Evolutionary conservation across 2,888 invertebrate species (phyloP).

Genomic region (Tromatobia lineatoria): DNA sequence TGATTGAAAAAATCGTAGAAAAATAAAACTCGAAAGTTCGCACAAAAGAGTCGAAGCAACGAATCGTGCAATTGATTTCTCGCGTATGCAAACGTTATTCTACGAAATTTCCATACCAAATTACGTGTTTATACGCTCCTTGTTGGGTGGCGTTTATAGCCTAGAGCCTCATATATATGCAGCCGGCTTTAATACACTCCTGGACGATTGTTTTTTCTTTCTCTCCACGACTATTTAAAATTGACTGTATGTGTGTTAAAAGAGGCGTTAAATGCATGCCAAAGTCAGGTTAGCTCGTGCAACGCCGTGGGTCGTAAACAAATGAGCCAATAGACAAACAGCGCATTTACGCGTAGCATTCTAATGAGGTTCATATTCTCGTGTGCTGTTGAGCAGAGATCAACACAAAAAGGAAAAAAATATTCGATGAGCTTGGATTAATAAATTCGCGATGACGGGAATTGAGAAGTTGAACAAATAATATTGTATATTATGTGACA

Average conservation of each 20-base stretch:
- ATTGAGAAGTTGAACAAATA: background rate
- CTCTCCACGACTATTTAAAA: constrained; percentile 11
- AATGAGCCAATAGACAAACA: background rate
- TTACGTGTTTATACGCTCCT: constrained; percentile 28
- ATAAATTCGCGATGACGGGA: background rate
- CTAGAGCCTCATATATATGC: constrained; percentile 11
- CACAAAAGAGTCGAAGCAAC: constrained; percentile 3
- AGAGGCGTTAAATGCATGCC: background rate
- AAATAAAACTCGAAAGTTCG: background rate
- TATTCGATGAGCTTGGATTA: background rate
- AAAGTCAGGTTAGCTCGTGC: constrained; percentile 12
- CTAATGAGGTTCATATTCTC: background rate
- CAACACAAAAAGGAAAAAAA: background rate
- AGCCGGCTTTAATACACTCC: constrained; percentile 16
- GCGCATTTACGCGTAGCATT: background rate
- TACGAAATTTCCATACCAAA: constrained; percentile 32
- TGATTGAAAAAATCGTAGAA: constrained; percentile 10
- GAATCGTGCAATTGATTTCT: constrained; percentile 38
- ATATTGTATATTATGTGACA: too few species aligned
- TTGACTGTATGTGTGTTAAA: background rate
- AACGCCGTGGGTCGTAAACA: constrained; percentile 20
- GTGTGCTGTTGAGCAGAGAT: constrained; percentile 7
- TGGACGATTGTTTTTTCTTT: constrained; percentile 15
- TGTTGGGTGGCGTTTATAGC: constrained; percentile 19
- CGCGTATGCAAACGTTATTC: constrained; percentile 20